Evolutionary conservation across 2,797 vertebrate genomes (phyloP), one percentile per base, ranked within the genome.

Genomic region (Pseudochaenichthys georgianus): DNA sequence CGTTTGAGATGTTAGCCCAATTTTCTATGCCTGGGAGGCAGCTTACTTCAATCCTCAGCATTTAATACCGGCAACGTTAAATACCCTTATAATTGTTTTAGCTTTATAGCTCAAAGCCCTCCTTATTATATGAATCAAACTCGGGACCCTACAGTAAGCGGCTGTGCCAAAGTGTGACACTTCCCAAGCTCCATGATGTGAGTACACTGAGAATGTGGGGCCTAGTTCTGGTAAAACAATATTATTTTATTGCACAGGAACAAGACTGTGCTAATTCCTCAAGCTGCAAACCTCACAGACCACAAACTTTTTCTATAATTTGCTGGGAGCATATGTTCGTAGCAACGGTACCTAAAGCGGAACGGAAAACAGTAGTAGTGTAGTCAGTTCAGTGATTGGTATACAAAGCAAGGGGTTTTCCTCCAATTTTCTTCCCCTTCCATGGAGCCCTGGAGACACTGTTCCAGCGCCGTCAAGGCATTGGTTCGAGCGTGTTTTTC

Each of bases 231-330:
- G 90, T 94, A 94, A 94, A 94, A 94, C 91, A 93, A 94, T 93
- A 93, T 92, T 91, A 91, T 93, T 92, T 94, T 94, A 94, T 94
- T 94, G 93, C 93, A 91, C 90, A 94, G 91, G 88, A 94, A 93
- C 91, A 94, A 21, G 84, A 89, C 91, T 90, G 88, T 83, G 83
- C 93, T 95, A 94, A 94, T 93, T 94, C 91, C 87, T 94, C 88
- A 75, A 88, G 93, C 93, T 92, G 92, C 91, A 94, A 93, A 95
- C 93, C 92, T 95, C 94, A 93, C 46, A 72, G 86, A 94, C 93
- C 94, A 92, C 94, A 95, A 38, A 85, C 92, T 92, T 90, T 92
- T 94, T 88, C 94, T 95, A 89, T 95, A 95, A 94, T 95, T 95
- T 93, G 88, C 90, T 86, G 82, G 84, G 85, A 94, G 92, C 89